Base-by-base conservation (phyloP, 2,797 vertebrate species). In the Austrolebias charrua region DNA sequence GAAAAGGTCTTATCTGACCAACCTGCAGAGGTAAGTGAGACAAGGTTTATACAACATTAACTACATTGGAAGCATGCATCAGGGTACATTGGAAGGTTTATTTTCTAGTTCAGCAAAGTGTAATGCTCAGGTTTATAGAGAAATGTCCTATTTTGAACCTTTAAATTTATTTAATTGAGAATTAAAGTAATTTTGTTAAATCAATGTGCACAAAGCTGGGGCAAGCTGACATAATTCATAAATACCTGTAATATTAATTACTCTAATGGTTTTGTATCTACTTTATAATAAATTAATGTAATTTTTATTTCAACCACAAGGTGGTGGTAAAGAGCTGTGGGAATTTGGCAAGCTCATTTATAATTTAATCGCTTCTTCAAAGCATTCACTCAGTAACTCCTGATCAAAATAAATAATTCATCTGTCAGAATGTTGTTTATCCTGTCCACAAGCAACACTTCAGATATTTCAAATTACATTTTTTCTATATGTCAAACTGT, bases 1-100 rank as follows among this genome's bases (percentile, higher is more conserved):
- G 35, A 57, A 33, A 38, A 54, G 20, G 38, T 28, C 35, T 11
- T 52, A 74, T 20, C 43, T 28, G 61, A 33, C n/a, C 38, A 79
- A 59, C 58, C 84, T 80, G 82, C 67, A 78, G 78, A 85, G 82
- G 84, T 87, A 38, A 47, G 76, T 66, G 28, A 40, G 31, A 31
- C 11, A 50, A 42, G 33, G 29, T 29, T 44, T 44, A 15, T 16
- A 15, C n/a, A n/a, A n/a, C 6, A 16, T 3, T 11, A 35, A 7
- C 7, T 35, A 3, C 24, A 24, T 24, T 24, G n/a, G n/a, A n/a
- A n/a, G n/a, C n/a, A n/a, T n/a, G n/a, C n/a, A n/a, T n/a, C n/a
- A n/a, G n/a, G n/a, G n/a, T n/a, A n/a, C n/a, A n/a, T n/a, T n/a
- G 24, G 24, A 24, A 24, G 24, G 24, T 24, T 24, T 24, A 24